Conservation (phyloP, 2,113 vertebrate species). For the Daboia siamensis region DNA sequence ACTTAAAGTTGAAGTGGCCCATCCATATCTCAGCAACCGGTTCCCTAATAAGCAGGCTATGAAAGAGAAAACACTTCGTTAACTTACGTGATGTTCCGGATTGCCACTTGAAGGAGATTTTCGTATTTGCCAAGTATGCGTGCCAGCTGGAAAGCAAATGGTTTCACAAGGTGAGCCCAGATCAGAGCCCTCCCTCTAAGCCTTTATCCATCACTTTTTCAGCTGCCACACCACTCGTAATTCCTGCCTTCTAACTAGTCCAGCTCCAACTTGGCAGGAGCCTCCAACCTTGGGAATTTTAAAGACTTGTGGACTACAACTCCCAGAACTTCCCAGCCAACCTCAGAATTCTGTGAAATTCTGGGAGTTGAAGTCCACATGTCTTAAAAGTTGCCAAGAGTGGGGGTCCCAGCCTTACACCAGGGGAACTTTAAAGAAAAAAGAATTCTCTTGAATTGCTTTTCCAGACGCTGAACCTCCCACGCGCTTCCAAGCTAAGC, state of each 20-base stretch:
- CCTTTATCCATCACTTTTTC: background rate
- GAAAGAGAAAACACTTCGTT: background rate
- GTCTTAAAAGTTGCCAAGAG: too few relatives aligned
- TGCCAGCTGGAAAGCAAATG: slow-evolving; percentile 29
- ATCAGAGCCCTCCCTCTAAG: background rate
- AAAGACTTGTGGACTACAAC: too few relatives aligned
- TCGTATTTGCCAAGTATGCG: slow-evolving; percentile 19
- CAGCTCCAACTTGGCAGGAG: background rate
- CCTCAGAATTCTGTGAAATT: too few relatives aligned
- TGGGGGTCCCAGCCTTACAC: background rate
- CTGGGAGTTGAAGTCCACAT: too few relatives aligned
- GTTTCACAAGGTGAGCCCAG: background rate
- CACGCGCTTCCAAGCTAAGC: background rate
- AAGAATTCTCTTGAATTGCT: background rate
- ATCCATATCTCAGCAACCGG: background rate
- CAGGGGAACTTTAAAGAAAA: background rate
- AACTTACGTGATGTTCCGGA: slow-evolving; percentile 51
- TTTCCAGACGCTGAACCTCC: background rate
- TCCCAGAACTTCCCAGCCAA: too few relatives aligned
- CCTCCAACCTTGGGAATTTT: background rate
- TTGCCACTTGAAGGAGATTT: slow-evolving; percentile 37
- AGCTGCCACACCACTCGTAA: background rate
- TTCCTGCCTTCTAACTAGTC: background rate
- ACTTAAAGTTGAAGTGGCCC: background rate
- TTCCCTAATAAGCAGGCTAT: background rate